A percentile compares a stretch with the other conserved stretches of the same genome.
phyloP scores from a whole-genome alignment of 2,113 vertebrate genomes.

The Pycnonotus jocosus region DNA sequence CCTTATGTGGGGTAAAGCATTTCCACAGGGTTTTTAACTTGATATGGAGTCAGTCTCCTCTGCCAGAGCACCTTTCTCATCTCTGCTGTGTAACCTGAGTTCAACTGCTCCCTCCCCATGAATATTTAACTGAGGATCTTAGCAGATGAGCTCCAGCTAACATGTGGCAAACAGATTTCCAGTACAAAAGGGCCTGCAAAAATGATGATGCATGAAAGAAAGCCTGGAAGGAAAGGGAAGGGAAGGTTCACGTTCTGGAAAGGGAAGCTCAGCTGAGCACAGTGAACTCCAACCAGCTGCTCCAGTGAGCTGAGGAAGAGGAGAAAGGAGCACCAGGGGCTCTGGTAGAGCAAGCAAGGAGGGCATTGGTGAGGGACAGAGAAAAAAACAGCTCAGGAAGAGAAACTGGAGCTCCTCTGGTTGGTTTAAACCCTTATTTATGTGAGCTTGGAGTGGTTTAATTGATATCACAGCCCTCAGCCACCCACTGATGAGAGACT shows the following conservation, averaged over 20 bases:
- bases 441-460: not conserved
- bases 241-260: not conserved
- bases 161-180: conserved; percentile 70
- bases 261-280: not conserved
- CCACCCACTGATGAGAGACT: fast-evolving
- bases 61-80: not conserved
- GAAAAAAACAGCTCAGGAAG: not conserved
- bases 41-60: not conserved
- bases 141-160: conserved; percentile 38
- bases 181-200: conserved; percentile 35
- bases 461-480: not conserved
- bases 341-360: not conserved
- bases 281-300: not conserved
- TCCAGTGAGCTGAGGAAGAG: not conserved
- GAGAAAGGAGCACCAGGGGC: not conserved
- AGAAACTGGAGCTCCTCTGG: not conserved
- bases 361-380: not conserved
- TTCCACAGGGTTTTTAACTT: conserved; percentile 23
- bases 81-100: conserved; percentile 49
- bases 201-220: conserved; percentile 3
- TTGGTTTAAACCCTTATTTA: not conserved
- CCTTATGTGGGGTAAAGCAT: not conserved
- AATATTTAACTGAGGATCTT: conserved; percentile 65
- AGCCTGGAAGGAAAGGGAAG: conserved; percentile 1
- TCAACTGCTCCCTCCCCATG: conserved; percentile 31